A percentile compares a stretch with the other conserved stretches of the same genome.
These are phyloP conservation scores for Nothura maculosa DNA, from an alignment of 2,797 vertebrate genomes.

Conservation along the genomic window DNA sequence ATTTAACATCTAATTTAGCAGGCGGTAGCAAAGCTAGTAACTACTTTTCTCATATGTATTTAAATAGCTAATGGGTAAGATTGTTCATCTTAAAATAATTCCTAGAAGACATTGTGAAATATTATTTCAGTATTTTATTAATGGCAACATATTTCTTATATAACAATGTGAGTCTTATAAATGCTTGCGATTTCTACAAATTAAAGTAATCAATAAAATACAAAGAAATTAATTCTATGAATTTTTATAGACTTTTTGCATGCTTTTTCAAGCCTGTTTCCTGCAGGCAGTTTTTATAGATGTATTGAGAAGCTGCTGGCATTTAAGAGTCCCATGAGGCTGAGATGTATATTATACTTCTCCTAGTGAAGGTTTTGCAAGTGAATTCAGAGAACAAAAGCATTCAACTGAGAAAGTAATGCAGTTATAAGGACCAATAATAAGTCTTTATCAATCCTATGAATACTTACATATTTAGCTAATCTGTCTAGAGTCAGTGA, in stretches of 20 bases:
- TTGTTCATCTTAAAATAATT: neutral
- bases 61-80: neutral
- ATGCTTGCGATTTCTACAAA: slow-evolving; percentile 24
- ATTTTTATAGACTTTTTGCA: neutral
- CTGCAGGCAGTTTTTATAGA: neutral
- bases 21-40: neutral
- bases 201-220: neutral
- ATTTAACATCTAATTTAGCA: neutral
- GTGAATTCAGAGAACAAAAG: neutral
- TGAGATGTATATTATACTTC: neutral
- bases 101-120: neutral
- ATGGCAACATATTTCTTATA: neutral
- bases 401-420: neutral
- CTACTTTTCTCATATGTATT: neutral
- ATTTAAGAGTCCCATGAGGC: neutral
- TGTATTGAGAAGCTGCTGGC: neutral
- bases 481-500: neutral
- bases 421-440: slow-evolving; percentile 23
- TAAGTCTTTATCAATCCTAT: neutral
- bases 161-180: slow-evolving; percentile 12
- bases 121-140: neutral
- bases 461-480: neutral
- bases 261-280: neutral
- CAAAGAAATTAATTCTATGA: neutral
- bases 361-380: neutral